Base-by-base conservation (phyloP, 37 sponge, comb jelly and placozoan species). In the Hexactinellida sp. region DNA sequence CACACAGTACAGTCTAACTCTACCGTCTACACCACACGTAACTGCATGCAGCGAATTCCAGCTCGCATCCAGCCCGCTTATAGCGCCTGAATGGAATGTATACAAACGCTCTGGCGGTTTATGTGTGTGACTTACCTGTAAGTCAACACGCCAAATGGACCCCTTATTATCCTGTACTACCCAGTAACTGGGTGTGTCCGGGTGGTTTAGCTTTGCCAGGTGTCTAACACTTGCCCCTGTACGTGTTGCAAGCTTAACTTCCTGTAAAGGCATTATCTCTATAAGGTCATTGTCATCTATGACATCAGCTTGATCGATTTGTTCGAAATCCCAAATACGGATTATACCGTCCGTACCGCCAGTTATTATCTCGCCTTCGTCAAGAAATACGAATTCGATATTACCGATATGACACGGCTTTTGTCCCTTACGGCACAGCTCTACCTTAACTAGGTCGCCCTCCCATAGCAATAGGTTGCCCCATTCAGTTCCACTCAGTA, bases 401-500 rank as follows among this genome's bases (percentile, higher is more conserved):
- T 84, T 86, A 86, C 96, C 96, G 94, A 94, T 83, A 36, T 24
- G 25, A 83, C 99, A 98, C 82, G 85, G 54, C 54, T 98, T 95
- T 90, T 95, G 95, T 0, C 89, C 92, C 82, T 92, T 92, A 85
- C 88, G 89, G 84, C 91, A 86, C 38, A 98, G 84, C 85, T 98
- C 96, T 24, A 95, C 96, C 86, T 98, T 98, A 84, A 98, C 94
- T 87, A 98, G 91, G 32, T 94, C 99, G 38, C 96, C 96, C 54
- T 98, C 99, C 99, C 99, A 98, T n/a, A 98, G 91, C 38, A 98
- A 93, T 86, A 98, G 38, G 93, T 95, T 98, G 23, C 99, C 99
- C 99, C 96, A 98, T 84, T 98, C 99, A 21, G 96, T 91, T 0
- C 99, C 99, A 36, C 96, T 95, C 82, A 98, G 82, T 23, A 98